Evolutionary conservation across 2,888 invertebrate species (phyloP).

Genomic region (Cryptus armator): DNA sequence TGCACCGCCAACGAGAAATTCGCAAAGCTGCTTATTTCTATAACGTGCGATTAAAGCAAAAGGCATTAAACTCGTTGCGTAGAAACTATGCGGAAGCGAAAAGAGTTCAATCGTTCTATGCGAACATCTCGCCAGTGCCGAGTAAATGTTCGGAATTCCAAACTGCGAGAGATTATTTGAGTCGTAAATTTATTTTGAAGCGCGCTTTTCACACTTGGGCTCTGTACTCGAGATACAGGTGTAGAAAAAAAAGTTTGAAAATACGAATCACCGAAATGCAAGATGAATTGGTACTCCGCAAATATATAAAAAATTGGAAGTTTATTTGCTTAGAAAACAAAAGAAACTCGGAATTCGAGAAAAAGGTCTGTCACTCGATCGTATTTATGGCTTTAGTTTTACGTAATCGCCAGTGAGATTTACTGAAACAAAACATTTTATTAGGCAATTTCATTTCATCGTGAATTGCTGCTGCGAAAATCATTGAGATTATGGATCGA

Average conservation of each 20-base stretch:
- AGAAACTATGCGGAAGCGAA: constrained; percentile 53
- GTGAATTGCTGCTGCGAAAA: constrained; percentile 27
- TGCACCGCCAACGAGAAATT: constrained; percentile 44
- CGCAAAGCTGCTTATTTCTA: constrained; percentile 69
- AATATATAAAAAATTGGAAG: constrained; percentile 64
- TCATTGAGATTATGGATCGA: constrained; percentile 42
- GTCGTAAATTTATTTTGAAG: constrained; percentile 34
- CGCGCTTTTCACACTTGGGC: constrained; percentile 35
- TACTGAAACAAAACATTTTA: constrained; percentile 30
- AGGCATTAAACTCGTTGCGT: constrained; percentile 62
- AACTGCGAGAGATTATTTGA: neutral
- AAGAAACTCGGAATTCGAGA: constrained; percentile 33
- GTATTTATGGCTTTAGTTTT: neutral
- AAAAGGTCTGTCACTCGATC: constrained; percentile 41
- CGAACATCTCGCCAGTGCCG: neutral
- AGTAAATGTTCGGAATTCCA: neutral
- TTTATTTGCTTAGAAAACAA: constrained; percentile 36
- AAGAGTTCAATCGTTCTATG: neutral
- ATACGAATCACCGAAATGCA: neutral
- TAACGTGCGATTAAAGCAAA: constrained; percentile 62
- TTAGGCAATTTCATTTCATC: constrained; percentile 51
- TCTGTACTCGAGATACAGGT: constrained; percentile 41
- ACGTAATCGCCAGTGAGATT: neutral
- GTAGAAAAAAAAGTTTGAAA: constrained; percentile 57
- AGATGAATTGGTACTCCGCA: constrained; percentile 17